Evolutionary conservation across 2,113 vertebrate species (phyloP), one percentile per base, ranked within the genome.

Genomic region (Leucopsar rothschildi): DNA sequence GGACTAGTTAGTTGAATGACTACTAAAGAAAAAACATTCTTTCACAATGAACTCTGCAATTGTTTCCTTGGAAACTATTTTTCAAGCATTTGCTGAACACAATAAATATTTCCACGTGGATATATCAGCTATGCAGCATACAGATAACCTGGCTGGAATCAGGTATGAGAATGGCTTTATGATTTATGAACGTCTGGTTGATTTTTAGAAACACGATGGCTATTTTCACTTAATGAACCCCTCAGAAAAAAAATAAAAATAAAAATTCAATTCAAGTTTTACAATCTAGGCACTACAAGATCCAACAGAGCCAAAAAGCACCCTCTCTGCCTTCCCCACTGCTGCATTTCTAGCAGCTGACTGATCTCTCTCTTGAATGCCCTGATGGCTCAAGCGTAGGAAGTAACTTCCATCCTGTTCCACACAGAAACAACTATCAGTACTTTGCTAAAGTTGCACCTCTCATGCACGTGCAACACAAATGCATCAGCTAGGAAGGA

Each of bases 31-130:
- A 76, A 82, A 79, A 59, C 39, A 49, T 59, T 68, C 56, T 79
- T 81, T 44, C 40, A 90, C 91, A 86, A 72, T 24, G 44, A 92
- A 65, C 50, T 35, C 52, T 75, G 52, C 71, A 72, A 78, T 23
- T 77, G 78, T 82, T 75, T 85, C 71, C 90, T 61, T 72, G 61
- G 82, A 88, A 94, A 92, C n/a, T 28, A 42, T 20, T 84, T 86
- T 68, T 52, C 61, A 84, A 86, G 72, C 45, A 73, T 66, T 89
- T 93, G 63, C 61, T 94, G 73, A 90, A 82, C 33, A 70, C 45
- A 79, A 18, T 40, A 69, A 79, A 16, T 47, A 69, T 66, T 88
- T 96, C 81, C 71, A 70, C 35, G 42, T 66, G 75, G 73, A 56
- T 59, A 1, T 42, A 93, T 64, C 71, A 88, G 64, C 29, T 70